phyloP scores from a whole-genome alignment of 2,113 vertebrate species.

The Apus apus region DNA sequence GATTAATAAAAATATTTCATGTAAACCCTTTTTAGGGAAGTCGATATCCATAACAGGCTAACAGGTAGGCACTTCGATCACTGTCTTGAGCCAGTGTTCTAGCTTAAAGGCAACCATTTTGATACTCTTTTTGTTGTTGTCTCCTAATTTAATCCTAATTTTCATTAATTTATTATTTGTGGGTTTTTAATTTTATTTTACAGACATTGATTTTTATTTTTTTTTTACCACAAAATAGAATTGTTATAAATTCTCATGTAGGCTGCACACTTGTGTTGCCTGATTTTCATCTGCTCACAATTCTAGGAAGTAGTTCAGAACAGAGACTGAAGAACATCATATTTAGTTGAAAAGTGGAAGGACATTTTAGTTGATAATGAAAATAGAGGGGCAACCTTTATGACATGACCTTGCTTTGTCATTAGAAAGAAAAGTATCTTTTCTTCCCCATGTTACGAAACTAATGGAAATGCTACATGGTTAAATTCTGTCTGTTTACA shows the following conservation, averaged over 20 bases:
- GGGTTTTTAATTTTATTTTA: neutral
- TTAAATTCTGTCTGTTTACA: neutral
- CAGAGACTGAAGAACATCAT: neutral
- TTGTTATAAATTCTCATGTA: neutral
- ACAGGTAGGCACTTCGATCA: neutral
- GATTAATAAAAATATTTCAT: slow-evolving; percentile 20
- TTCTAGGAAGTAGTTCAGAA: neutral
- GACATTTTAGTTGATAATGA: neutral
- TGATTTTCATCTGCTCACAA: neutral
- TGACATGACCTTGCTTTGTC: neutral
- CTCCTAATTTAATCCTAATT: neutral
- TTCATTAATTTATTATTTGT: neutral
- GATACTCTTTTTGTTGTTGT: neutral
- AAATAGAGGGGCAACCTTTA: neutral
- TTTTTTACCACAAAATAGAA: neutral
- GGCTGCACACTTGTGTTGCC: neutral
- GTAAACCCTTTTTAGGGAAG: neutral
- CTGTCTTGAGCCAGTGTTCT: neutral
- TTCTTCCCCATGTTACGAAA: neutral
- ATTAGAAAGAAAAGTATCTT: neutral
- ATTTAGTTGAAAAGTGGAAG: neutral
- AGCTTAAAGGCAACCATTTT: neutral
- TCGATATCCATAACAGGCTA: neutral
- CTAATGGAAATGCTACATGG: neutral
- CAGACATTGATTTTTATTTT: neutral